Evolutionary conservation across 2,113 vertebrate genomes (phyloP).

Genomic region (Fukomys damarensis): DNA sequence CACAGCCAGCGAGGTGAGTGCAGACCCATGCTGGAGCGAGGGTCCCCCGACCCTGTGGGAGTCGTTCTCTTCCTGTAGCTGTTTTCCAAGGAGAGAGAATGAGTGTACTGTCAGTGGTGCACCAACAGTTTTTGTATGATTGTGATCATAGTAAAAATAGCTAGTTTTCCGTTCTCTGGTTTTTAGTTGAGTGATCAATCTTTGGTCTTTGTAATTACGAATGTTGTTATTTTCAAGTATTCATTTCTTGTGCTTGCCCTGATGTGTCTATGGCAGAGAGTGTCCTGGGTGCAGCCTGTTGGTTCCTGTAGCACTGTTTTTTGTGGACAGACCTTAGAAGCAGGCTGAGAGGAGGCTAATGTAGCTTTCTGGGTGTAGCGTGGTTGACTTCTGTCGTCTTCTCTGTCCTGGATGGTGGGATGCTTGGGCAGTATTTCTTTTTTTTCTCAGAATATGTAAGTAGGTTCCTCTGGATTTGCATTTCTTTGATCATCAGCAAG

Average conservation of each 20-base stretch:
- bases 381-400: not conserved
- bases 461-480: not conserved
- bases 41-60: not conserved
- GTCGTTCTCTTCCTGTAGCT: rapidly evolving
- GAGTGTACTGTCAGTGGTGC: rapidly evolving
- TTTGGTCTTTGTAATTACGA: not conserved
- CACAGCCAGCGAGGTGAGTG: slow-evolving; percentile 90
- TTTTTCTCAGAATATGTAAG: not conserved
- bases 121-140: rapidly evolving
- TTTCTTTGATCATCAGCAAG: not conserved
- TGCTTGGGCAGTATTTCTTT: not conserved
- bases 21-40: not conserved
- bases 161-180: not conserved
- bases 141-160: not conserved
- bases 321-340: not conserved
- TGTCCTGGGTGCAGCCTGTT: rapidly evolving
- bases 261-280: rapidly evolving
- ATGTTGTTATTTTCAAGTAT: not conserved
- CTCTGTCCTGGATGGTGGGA: not conserved
- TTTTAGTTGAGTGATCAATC: not conserved
- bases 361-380: rapidly evolving
- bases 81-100: not conserved
- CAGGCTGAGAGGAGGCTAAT: rapidly evolving
- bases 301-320: not conserved
- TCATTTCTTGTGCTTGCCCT: rapidly evolving